phyloP scores from a whole-genome alignment of 2,888 invertebrate species.

The Gastracanthus pulcherrimus region DNA sequence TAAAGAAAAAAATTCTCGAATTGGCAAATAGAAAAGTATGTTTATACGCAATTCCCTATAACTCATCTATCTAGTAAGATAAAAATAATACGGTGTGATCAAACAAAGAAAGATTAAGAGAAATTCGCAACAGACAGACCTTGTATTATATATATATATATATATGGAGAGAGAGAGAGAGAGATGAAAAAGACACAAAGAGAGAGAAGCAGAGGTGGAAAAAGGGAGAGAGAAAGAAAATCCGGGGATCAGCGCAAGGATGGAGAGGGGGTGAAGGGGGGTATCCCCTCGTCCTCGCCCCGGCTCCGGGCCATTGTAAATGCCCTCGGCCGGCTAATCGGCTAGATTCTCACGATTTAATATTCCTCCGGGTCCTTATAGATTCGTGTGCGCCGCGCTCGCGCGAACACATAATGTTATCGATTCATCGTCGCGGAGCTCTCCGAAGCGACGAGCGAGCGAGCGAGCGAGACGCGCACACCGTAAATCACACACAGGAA shows the following conservation, averaged over 20 bases:
- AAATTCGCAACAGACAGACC: background rate
- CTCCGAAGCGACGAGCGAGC: no score
- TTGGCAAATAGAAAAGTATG: background rate
- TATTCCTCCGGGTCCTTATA: constrained; percentile 41
- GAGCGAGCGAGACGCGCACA: no score
- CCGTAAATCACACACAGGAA: constrained; percentile 26
- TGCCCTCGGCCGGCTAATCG: constrained; percentile 50
- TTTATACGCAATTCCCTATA: no score
- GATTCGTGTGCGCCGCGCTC: constrained; percentile 46
- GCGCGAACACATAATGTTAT: constrained; percentile 53
- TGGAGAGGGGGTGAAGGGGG: background rate
- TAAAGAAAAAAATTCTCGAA: no score
- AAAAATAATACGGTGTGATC: constrained; percentile 27
- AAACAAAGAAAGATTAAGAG: constrained; percentile 19
- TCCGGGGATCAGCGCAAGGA: no score
- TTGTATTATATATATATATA: background rate
- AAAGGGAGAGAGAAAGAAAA: constrained; percentile 15
- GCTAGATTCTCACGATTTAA: constrained; percentile 59
- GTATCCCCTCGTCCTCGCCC: constrained; percentile 33
- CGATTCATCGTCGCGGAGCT: constrained; percentile 48
- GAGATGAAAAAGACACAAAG: background rate
- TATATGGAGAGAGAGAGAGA: background rate
- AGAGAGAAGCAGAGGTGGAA: background rate
- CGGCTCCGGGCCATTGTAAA: constrained; percentile 28
- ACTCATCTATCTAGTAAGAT: no score